Evolutionary conservation across 2,113 vertebrate genomes (phyloP), one percentile per base, ranked within the genome.

Genomic region (Seriola rivoliana): DNA sequence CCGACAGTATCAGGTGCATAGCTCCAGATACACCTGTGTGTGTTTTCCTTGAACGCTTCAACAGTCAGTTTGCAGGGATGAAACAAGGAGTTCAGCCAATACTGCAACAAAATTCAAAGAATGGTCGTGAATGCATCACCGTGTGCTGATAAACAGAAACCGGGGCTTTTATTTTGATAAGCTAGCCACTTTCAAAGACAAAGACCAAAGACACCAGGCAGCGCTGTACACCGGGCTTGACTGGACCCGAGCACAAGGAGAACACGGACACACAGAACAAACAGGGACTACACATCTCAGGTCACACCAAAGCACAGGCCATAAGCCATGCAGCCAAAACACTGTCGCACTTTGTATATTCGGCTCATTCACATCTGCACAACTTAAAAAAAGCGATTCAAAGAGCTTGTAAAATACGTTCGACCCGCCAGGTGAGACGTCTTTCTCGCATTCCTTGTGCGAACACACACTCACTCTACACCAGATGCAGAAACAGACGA

Each of bases 261-360:
- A 23, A 77, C 76, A 40, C 63, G 74, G 74, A 87, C 78, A 83
- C 36, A 86, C 36, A 46, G 21, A 32, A 86, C 79, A 83, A 23
- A 46, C 3, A 59, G 34, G 25, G 46, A 84, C 14, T 16, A 81
- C 40, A 11, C 38, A 8, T 67, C 1, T 67, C 12, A 50, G 71
- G 65, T 65, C 78, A 88, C 85, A 74, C 11, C 19, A 73, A 88
- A 85, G 83, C 82, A 86, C 76, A 77, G 65, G 32, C 55, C 58
- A 63, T 12, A 86, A 89, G 92, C 92, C 92, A 93, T 93, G 92
- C 92, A 90, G 85, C 77, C 44, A 29, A 29, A 29, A 29, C 29
- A 29, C 29, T 29, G 13, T 8, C 13, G 0, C 40, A 57, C 16
- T 38, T 11, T 5, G 6, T 23, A 25, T 68, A 25, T 68, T 21